Base-by-base conservation (phyloP, 2,888 invertebrate genomes). In the Seladonia tumulorum region DNA sequence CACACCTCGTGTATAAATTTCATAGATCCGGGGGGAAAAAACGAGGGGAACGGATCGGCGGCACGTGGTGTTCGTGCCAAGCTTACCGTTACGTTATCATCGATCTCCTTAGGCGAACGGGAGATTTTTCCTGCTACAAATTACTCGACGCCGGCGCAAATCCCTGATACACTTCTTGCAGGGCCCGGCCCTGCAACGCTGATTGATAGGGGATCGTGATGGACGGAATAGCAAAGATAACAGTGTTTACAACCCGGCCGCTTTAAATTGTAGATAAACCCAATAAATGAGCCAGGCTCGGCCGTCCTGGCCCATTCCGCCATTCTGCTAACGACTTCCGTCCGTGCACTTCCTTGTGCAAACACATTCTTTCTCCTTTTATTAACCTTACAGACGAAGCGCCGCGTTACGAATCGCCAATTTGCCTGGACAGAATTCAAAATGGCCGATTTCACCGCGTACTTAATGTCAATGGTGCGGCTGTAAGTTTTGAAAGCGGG, bases 181-280 rank as follows among this genome's bases (percentile, higher is more conserved):
- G n/a, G n/a, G n/a, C 63, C 35, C 63, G 71, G 49, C 66, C 57
- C 22, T 39, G 68, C 85, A 5, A 18, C 25, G 53, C 85, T 84
- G 85, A 84, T 84, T 80, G 85, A 86, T 86, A 75, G 85, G 18
- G 77, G 77, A 84, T 80, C 75, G 57, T 80, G 63, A 75, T 78
- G 39, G 71, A 77, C 75, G 70, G 77, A 80, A 86, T 80, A 39
- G 75, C 76, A 66, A 84, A 78, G 80, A 84, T 86, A 85, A 85
- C 75, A 60, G n/a, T 86, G 74, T 85, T 84, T 86, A 85, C 80
- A 77, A 70, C 76, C 10, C 39, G 35, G 42, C n/a, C 68, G 53
- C 68, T 84, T 80, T 76, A 84, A 84, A 76, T 85, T 76, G 35
- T 16, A 49, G 71, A 66, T 83, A 79, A 79, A 79, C 39, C 60